Evolutionary conservation across 2,113 vertebrate species (phyloP).

Genomic region (Pseudorasbora parva): DNA sequence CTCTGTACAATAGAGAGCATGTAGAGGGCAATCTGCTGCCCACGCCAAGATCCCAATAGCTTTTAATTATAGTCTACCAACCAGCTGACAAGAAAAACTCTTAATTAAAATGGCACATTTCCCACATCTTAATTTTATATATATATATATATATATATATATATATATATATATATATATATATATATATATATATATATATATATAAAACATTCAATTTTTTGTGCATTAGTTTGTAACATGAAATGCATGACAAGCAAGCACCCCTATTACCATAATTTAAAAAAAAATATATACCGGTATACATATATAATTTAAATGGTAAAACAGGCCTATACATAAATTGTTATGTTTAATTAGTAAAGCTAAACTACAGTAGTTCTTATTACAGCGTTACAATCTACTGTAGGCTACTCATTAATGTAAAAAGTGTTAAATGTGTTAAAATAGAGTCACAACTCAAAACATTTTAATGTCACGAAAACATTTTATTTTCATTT

Average conservation of each 20-base stretch:
- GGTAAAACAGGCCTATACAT: background rate
- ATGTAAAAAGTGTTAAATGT: background rate
- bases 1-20: background rate
- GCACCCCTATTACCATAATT: background rate
- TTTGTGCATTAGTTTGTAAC: background rate
- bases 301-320: background rate
- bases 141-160: too few relatives aligned
- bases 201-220: too few relatives aligned
- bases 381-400: background rate
- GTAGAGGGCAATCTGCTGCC: slow-evolving; percentile 12
- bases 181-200: too few relatives aligned
- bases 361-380: background rate
- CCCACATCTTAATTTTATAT: too few relatives aligned
- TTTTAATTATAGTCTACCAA: background rate
- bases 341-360: background rate
- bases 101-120: background rate
- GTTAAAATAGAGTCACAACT: background rate
- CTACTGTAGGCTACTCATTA: background rate
- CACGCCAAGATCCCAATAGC: background rate
- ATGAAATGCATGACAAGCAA: background rate
- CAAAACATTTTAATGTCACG: background rate
- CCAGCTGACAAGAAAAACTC: background rate
- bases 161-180: too few relatives aligned
- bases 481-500: background rate
- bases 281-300: too few relatives aligned